phyloP scores from a whole-genome alignment of 2,888 invertebrate genomes.

The Standfussiana lucernea region DNA sequence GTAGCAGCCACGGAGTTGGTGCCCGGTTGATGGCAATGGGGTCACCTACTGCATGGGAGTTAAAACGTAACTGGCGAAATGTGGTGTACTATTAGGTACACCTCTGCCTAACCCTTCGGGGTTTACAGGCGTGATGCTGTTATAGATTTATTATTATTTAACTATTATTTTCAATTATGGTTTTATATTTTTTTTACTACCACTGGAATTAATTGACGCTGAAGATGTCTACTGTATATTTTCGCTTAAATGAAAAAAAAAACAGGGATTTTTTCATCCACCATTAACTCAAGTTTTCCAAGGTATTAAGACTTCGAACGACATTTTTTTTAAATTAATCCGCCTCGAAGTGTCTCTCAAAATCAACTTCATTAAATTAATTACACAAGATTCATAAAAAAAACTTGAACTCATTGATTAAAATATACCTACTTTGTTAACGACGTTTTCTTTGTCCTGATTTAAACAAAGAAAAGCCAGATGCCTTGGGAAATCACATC shows the following conservation, averaged over 20 bases:
- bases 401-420: slow-evolving; percentile 40
- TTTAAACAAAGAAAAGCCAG: neutral
- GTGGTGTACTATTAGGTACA: no score
- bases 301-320: slow-evolving; percentile 2
- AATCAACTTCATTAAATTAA: slow-evolving; percentile 36
- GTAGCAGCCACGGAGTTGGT: no score
- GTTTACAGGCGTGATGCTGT: no score
- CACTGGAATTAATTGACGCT: neutral
- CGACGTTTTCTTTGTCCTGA: slow-evolving; percentile 16
- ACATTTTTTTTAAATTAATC: slow-evolving; percentile 24
- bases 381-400: slow-evolving; percentile 30
- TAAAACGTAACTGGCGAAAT: no score
- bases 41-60: no score
- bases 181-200: no score
- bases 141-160: no score
- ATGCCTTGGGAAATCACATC: slow-evolving; percentile 43
- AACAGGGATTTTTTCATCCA: neutral
- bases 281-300: neutral
- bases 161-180: neutral
- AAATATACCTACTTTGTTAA: slow-evolving; percentile 34
- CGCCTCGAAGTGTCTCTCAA: slow-evolving; percentile 27
- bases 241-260: neutral
- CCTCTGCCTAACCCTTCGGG: no score
- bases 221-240: neutral
- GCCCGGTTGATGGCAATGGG: no score